phyloP scores from a whole-genome alignment of 2,797 vertebrate species.

The Vultur gryphus region DNA sequence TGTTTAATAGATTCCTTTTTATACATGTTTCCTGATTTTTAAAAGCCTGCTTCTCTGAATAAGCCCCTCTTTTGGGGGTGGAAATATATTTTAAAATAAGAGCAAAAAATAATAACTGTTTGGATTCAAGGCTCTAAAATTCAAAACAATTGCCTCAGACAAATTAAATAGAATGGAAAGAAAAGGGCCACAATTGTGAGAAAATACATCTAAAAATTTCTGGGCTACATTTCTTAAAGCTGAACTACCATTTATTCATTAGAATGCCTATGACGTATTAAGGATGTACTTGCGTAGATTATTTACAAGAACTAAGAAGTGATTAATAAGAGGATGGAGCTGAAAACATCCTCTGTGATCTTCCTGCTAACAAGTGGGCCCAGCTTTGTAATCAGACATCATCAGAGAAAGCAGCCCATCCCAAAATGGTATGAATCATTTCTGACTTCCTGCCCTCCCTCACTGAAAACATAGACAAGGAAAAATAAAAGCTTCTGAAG shows the following conservation, averaged over 20 bases:
- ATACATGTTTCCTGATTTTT: conserved; percentile 34
- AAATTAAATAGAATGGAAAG: conserved; percentile 47
- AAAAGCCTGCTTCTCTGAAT: conserved; percentile 26
- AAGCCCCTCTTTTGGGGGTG: not conserved
- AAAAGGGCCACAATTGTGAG: conserved; percentile 21
- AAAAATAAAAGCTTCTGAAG: not conserved
- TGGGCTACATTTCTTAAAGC: conserved; percentile 34
- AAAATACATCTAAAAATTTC: conserved; percentile 60
- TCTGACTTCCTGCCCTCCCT: conserved; percentile 59
- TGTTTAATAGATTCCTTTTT: conserved; percentile 55
- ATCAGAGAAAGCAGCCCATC: conserved; percentile 45
- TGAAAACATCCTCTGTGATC: conserved; percentile 69
- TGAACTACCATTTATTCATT: conserved; percentile 61
- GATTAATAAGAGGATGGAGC: conserved; percentile 70
- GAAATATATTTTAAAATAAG: conserved; percentile 29
- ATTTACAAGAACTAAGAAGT: conserved; percentile 74
- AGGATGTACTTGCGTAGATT: conserved; percentile 69
- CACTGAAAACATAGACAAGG: conserved; percentile 21
- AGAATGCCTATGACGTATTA: conserved; percentile 62
- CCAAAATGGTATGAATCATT: conserved; percentile 64
- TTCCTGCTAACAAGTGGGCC: conserved; percentile 72
- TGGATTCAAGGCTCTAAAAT: conserved; percentile 44
- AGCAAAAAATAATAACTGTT: conserved; percentile 20
- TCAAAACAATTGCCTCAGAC: conserved; percentile 44
- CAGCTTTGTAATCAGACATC: conserved; percentile 69